phyloP scores from a whole-genome alignment of 2,888 invertebrate genomes.

The Cremastinae sp. region DNA sequence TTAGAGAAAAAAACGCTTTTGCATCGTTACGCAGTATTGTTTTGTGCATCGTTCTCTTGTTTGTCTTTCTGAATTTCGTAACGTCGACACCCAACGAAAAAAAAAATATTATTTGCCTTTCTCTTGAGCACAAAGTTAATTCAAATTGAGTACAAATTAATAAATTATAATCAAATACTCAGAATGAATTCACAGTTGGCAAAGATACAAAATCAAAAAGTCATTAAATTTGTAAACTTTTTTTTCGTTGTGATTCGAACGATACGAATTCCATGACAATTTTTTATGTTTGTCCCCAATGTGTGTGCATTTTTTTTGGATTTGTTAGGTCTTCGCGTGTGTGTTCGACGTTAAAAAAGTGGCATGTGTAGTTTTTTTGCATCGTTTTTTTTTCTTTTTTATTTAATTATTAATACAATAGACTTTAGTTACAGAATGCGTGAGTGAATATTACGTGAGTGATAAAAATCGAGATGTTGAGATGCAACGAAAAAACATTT shows the following conservation, averaged over 20 bases:
- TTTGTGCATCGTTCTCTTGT: slow-evolving; percentile 55
- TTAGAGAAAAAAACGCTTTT: slow-evolving; percentile 50
- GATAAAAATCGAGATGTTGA: neutral
- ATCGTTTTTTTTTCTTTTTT: slow-evolving; percentile 57
- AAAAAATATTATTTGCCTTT: too few relatives aligned
- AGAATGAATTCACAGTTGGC: too few relatives aligned
- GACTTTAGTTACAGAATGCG: neutral
- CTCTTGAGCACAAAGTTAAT: too few relatives aligned
- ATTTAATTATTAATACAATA: slow-evolving; percentile 3
- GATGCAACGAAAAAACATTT: neutral
- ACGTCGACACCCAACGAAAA: too few relatives aligned
- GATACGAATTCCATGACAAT: neutral
- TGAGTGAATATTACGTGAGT: neutral
- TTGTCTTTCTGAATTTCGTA: neutral
- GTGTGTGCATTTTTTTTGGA: slow-evolving; percentile 32
- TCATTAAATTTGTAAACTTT: too few relatives aligned
- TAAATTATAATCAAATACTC: too few relatives aligned
- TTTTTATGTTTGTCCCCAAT: slow-evolving; percentile 43
- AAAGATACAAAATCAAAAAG: too few relatives aligned
- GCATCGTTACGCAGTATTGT: slow-evolving; percentile 64
- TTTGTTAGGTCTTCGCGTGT: slow-evolving; percentile 43
- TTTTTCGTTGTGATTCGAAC: too few relatives aligned
- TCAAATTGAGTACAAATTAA: too few relatives aligned
- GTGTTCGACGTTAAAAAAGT: slow-evolving; percentile 49
- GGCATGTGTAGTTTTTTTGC: slow-evolving; percentile 60